Evolutionary conservation across 2,888 invertebrate genomes (phyloP).

Genomic region (Melieria crassipennis): DNA sequence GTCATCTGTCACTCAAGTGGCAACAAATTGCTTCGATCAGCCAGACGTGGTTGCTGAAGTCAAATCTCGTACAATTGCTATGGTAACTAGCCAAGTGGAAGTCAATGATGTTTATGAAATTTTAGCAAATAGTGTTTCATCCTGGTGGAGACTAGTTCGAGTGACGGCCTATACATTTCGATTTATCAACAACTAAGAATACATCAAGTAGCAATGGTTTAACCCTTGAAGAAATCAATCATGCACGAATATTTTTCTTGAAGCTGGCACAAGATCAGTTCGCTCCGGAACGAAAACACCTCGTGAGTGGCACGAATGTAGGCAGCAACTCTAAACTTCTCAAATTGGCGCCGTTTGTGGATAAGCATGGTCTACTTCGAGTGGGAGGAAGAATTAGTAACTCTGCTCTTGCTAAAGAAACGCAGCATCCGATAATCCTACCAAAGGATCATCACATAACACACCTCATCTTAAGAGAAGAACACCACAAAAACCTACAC

Average conservation of each 20-base stretch:
- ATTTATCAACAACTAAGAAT: background rate
- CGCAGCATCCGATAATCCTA: too few relatives aligned
- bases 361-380: too few relatives aligned
- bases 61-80: background rate
- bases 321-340: too few relatives aligned
- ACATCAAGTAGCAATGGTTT: background rate
- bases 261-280: too few relatives aligned
- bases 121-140: background rate
- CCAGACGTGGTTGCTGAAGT: background rate
- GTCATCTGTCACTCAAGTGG: background rate
- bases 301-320: too few relatives aligned
- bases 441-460: background rate
- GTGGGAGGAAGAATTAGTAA: too few relatives aligned
- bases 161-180: background rate
- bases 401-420: too few relatives aligned
- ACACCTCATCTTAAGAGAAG: background rate
- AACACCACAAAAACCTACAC: background rate
- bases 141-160: background rate
- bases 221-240: too few relatives aligned
- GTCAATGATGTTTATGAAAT: background rate
- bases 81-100: background rate
- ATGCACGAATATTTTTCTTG: too few relatives aligned
- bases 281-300: too few relatives aligned
- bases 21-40: background rate
- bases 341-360: too few relatives aligned